Evolutionary conservation across 2,797 vertebrate genomes (phyloP).

Genomic region (Myotis myotis): DNA sequence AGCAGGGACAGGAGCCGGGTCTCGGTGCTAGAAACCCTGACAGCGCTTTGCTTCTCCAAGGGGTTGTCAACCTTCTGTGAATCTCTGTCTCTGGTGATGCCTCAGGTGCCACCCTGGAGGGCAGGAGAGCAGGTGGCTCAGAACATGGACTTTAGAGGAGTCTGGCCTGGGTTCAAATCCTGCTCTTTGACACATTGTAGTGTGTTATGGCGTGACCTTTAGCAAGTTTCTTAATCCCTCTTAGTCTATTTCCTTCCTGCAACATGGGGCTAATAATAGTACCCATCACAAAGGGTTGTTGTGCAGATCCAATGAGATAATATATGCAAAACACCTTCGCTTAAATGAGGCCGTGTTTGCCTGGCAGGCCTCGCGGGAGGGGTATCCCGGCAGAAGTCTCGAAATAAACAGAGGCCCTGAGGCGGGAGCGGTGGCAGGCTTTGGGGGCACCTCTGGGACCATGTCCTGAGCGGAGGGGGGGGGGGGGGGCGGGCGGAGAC

Average conservation of each 20-base stretch:
- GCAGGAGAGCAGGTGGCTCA: not conserved
- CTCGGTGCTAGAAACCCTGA: not conserved
- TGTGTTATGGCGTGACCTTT: not conserved
- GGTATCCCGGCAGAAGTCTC: not conserved
- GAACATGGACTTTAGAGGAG: not conserved
- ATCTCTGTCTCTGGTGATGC: not conserved
- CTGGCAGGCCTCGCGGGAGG: not conserved
- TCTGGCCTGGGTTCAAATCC: not conserved
- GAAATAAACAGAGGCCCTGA: not conserved
- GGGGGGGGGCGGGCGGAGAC: too few species aligned
- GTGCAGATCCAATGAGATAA: not conserved
- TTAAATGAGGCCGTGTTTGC: rapidly evolving
- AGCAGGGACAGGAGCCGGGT: not conserved
- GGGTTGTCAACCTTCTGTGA: not conserved
- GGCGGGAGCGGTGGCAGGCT: not conserved
- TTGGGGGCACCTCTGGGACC: not conserved
- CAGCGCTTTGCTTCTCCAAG: not conserved
- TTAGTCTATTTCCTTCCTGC: not conserved
- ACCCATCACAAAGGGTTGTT: not conserved
- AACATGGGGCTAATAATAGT: not conserved
- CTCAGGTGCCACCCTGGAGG: not conserved
- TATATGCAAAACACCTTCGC: not conserved
- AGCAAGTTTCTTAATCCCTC: not conserved
- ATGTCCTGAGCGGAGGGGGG: too few species aligned
- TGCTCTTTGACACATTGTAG: not conserved